Evolutionary conservation across 2,797 vertebrate genomes (phyloP), one percentile per base, ranked within the genome.

Genomic region (Pristis pectinata): DNA sequence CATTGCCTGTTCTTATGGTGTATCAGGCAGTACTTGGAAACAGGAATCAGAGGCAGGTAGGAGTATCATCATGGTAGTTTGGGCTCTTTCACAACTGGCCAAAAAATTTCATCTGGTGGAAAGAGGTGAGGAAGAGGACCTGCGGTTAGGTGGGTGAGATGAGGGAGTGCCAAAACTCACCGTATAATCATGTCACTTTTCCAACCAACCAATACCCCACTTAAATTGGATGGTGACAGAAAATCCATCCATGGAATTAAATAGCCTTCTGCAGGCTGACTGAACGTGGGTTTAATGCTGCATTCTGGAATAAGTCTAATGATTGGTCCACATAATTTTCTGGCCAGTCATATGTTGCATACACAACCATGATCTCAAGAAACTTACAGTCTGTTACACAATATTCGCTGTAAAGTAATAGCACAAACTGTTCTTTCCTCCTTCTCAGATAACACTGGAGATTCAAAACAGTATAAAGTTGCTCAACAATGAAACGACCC

Each of bases 391-490:
- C 17, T 9, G 13, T 76, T 72, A 56, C 44, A 30, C 70, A 94
- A 49, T 76, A 76, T 76, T 76, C 2, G 49, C 30, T n/a, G 22
- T 49, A 44, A 27, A 13, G 41, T 44, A 44, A 72, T 72, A 93
- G 91, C 67, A 93, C 64, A 70, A 7, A 72, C 91, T 93, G 41
- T 94, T 94, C 30, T 56, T 30, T 94, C 70, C 30, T 41, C n/a
- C n/a, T 61, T 91, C 59, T 41, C 59, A 67, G 7, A 24, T 37
- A 24, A 91, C 87, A 67, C 49, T 49, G 49, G 24, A 11, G 44
- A 83, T 53, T 53, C 82, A 85, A 56, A 85, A 85, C n/a, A 67
- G n/a, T 41, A 67, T 41, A 64, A 64, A 24, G 87, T 67, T 67
- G 91, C 87, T 41, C 87, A 91, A 37, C n/a, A 37, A 61, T 61